A percentile compares a stretch with the other conserved stretches of the same genome.
These are phyloP conservation scores for Anas bernieri DNA, from an alignment of 2,797 vertebrate genomes.

Conservation along the genomic window DNA sequence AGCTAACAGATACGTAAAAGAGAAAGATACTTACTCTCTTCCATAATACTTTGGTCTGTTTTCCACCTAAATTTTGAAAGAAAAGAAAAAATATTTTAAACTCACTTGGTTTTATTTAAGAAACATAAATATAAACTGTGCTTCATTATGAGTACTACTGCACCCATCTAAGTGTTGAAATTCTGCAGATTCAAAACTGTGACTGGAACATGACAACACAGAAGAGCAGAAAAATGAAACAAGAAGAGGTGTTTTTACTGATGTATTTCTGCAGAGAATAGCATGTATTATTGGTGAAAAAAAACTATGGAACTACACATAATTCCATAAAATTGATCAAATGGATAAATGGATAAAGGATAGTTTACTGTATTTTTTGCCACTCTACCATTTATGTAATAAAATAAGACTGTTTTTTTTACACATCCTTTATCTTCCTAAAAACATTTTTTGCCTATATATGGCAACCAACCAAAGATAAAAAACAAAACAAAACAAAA, in stretches of 20 bases:
- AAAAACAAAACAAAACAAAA: background rate
- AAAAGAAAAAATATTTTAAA: slow-evolving; percentile 53
- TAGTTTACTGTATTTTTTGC: background rate
- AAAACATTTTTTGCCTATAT: background rate
- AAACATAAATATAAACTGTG: slow-evolving; percentile 17
- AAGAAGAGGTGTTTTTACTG: background rate
- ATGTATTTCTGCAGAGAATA: background rate
- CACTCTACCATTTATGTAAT: background rate
- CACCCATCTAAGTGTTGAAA: background rate
- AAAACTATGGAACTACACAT: rapidly evolving
- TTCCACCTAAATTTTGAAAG: slow-evolving; percentile 87
- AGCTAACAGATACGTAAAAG: slow-evolving; percentile 39
- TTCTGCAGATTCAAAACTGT: background rate
- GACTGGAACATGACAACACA: background rate
- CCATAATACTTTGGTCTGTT: slow-evolving; percentile 98
- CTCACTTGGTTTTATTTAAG: slow-evolving; percentile 16
- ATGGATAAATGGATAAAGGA: background rate
- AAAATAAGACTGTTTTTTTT: background rate
- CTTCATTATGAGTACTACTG: background rate
- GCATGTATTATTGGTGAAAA: background rate
- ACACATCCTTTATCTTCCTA: background rate
- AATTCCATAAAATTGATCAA: background rate
- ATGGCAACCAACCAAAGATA: background rate
- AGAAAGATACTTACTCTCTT: slow-evolving; percentile 93
- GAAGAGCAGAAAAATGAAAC: background rate